A percentile compares a stretch with the other conserved stretches of the same genome.
phyloP scores from a whole-genome alignment of 2,113 vertebrate species.

The Marcusenius ussheri region DNA sequence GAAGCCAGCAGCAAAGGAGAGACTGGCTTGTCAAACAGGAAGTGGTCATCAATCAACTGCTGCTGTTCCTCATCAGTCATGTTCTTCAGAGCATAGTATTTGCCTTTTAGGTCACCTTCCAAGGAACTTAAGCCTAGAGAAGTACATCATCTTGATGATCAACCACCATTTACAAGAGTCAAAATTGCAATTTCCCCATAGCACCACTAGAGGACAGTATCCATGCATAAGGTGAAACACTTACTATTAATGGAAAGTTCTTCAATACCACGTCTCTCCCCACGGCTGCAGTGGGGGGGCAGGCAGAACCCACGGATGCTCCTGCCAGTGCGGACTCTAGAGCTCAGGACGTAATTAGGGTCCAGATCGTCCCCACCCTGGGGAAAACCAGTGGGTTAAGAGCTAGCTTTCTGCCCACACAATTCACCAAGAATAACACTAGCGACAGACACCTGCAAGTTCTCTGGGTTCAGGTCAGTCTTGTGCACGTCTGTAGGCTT shows the following conservation, averaged over 20 bases:
- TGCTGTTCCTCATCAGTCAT: slow-evolving; percentile 94
- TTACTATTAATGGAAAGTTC: slow-evolving; percentile 82
- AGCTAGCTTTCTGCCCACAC: neutral
- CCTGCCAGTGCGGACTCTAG: slow-evolving; percentile 85
- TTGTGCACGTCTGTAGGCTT: slow-evolving; percentile 86
- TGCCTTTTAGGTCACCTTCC: slow-evolving; percentile 82
- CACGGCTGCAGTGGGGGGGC: slow-evolving; percentile 88
- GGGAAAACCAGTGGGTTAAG: neutral
- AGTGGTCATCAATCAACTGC: slow-evolving; percentile 93
- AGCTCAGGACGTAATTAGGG: slow-evolving; percentile 86
- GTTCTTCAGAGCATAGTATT: slow-evolving; percentile 83
- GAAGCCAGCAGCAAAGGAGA: slow-evolving; percentile 86
- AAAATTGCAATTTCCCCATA: neutral
- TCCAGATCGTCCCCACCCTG: slow-evolving; percentile 93
- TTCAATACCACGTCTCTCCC: slow-evolving; percentile 82
- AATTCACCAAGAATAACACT: neutral
- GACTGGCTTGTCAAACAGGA: slow-evolving; percentile 91
- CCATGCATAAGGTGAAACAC: slow-evolving; percentile 10
- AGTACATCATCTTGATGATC: neutral
- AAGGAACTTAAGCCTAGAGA: slow-evolving; percentile 57
- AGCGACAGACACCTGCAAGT: slow-evolving; percentile 68
- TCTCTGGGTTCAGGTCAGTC: slow-evolving; percentile 79
- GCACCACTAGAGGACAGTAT: slow-evolving; percentile 6
- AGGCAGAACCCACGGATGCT: slow-evolving; percentile 87
- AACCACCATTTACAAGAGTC: neutral